phyloP scores from a whole-genome alignment of 2,888 invertebrate species.

The Agonopterix arenella region DNA sequence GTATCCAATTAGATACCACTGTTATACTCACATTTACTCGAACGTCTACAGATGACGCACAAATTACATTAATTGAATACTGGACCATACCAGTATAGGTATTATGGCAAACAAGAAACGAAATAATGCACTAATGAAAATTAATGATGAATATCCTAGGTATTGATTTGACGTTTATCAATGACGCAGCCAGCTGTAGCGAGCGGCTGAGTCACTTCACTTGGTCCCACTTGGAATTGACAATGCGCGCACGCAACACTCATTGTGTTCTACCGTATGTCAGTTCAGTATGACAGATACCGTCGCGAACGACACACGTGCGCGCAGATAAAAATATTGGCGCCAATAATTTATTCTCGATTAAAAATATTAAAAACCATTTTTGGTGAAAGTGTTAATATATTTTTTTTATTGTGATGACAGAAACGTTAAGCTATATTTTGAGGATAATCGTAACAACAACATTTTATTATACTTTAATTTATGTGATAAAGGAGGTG shows the following conservation, averaged over 20 bases:
- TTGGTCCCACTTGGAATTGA: constrained; percentile 11
- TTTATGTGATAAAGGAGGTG: constrained; percentile 55
- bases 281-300: constrained; percentile 44
- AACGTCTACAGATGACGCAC: too few species aligned
- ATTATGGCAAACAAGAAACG: background rate
- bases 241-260: constrained; percentile 16
- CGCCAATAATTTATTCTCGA: constrained; percentile 21
- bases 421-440: constrained; percentile 51
- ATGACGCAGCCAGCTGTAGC: constrained; percentile 60
- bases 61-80: too few species aligned
- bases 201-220: constrained; percentile 55
- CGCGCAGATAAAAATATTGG: constrained; percentile 19
- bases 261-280: constrained; percentile 51
- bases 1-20: too few species aligned
- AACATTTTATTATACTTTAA: constrained; percentile 50
- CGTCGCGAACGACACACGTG: constrained; percentile 25
- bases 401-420: constrained; percentile 49
- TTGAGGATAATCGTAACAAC: constrained; percentile 49
- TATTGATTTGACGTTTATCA: too few species aligned
- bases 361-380: constrained; percentile 2
- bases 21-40: too few species aligned
- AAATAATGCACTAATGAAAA: too few species aligned
- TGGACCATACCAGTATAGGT: too few species aligned
- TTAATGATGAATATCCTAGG: too few species aligned
- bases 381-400: constrained; percentile 11